phyloP scores from a whole-genome alignment of 2,797 vertebrate genomes.

The Glossophaga mutica region DNA sequence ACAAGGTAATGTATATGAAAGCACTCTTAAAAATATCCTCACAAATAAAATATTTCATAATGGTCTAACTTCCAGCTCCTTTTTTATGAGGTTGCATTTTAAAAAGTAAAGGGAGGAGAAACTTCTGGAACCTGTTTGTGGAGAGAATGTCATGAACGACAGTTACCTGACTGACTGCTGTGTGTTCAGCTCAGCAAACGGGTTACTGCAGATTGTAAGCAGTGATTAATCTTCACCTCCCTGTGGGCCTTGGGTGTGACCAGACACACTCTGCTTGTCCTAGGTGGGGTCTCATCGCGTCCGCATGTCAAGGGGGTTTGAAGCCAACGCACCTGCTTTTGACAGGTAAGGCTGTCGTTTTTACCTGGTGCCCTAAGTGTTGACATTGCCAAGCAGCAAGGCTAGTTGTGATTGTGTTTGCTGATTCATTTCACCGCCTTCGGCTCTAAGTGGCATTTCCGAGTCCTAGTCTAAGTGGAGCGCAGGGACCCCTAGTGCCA shows the following conservation, averaged over 20 bases:
- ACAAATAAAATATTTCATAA: constrained; percentile 2
- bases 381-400: not conserved
- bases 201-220: not conserved
- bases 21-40: not conserved
- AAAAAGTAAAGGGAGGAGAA: not conserved
- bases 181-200: not conserved
- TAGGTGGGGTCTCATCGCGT: constrained; percentile 99
- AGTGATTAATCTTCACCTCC: not conserved
- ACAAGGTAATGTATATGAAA: not conserved
- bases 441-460: not conserved
- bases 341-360: constrained; percentile 88
- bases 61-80: not conserved
- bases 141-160: not conserved
- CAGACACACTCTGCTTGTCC: constrained; percentile 40
- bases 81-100: not conserved
- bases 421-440: not conserved
- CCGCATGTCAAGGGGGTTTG: constrained; percentile 97
- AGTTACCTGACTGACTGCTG: not conserved
- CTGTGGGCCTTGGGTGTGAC: not conserved
- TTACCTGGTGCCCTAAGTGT: not conserved
- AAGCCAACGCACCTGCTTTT: constrained; percentile 98
- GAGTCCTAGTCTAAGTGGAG: not conserved
- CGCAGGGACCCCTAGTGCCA: not conserved
- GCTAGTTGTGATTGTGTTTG: not conserved
- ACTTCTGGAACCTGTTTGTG: not conserved